Base-by-base conservation (phyloP, 2,797 vertebrate species). In the Gallinago solitaria region DNA sequence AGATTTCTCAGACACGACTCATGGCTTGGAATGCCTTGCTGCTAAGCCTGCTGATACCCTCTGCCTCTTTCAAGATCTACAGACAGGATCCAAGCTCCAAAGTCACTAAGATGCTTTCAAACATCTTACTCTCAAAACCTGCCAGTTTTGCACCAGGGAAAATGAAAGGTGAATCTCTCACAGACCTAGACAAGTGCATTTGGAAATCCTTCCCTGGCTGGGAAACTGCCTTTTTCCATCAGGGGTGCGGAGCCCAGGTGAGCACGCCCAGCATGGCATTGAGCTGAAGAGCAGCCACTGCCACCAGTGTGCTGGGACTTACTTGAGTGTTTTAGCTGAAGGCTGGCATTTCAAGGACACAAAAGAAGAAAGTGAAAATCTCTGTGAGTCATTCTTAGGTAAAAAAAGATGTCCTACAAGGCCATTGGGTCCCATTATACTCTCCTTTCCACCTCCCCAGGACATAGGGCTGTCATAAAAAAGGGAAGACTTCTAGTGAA, bases 391-490 rank as follows among this genome's bases (percentile, higher is more conserved):
- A 70, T 64, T 77, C 23, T 64, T 33, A 35, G 30, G 65, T 43
- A 24, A 60, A 81, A 81, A 78, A 92, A 78, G 16, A 68, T 61
- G 18, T 60, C n/a, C 33, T 56, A 35, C 61, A 41, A 28, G 27
- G 27, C 0, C 1, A 2, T 54, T 11, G 6, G 6, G 30, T 13
- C 24, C 35, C 0, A 0, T 27, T 57, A 69, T 24, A 64, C 7
- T 23, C 68, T 83, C 47, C 17, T 56, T 18, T 69, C 37, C 27
- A 61, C 7, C 65, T 47, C 30, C 20, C 33, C 15, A 45, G 30
- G 32, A 87, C 37, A 79, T 1, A 11, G 16, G 23, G 68, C 28
- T 63, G 30, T 27, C 4, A 3, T 16, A 47, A 70, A 83, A 75
- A 77, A 67, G 9, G 16, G 16, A 83, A 74, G 20, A 18, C 43